These are phyloP conservation scores for Calonectris borealis DNA, from an alignment of 2,113 vertebrate genomes.

Conservation along the genomic window DNA sequence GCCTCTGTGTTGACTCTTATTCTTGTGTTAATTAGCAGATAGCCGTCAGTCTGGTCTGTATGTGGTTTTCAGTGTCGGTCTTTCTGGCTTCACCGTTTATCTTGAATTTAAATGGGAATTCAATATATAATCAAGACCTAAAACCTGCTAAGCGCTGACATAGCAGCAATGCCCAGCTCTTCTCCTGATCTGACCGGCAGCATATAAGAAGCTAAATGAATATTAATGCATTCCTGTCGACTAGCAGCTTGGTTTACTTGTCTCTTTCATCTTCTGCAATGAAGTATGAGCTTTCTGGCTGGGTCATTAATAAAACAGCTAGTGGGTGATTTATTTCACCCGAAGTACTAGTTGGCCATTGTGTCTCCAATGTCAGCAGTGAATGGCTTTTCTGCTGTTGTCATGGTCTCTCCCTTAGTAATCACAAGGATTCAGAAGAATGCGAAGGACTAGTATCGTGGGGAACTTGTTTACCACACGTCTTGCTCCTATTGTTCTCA, in stretches of 20 bases:
- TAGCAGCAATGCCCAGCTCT: neutral
- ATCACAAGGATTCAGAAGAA: slow-evolving; percentile 40
- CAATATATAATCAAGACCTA: neutral
- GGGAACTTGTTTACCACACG: neutral
- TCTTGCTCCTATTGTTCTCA: neutral
- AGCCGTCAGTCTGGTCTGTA: neutral
- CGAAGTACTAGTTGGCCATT: slow-evolving; percentile 35
- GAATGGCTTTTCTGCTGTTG: slow-evolving; percentile 59
- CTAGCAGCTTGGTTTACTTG: slow-evolving; percentile 38
- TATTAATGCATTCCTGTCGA: slow-evolving; percentile 33
- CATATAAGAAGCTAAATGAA: slow-evolving; percentile 15
- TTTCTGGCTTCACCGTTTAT: neutral
- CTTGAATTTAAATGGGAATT: slow-evolving; percentile 4
- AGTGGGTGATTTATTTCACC: slow-evolving; percentile 48
- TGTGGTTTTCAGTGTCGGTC: neutral
- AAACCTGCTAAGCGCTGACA: neutral
- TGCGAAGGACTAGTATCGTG: neutral
- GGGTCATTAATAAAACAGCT: slow-evolving; percentile 40
- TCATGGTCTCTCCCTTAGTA: slow-evolving; percentile 50
- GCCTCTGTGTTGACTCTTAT: neutral
- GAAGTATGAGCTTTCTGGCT: slow-evolving; percentile 37
- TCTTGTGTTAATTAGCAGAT: neutral
- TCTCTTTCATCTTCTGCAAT: slow-evolving; percentile 40
- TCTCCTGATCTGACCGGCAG: neutral
- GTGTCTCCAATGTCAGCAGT: slow-evolving; percentile 35